phyloP scores from a whole-genome alignment of 2,888 invertebrate genomes.

The Stenichneumon culpator region DNA sequence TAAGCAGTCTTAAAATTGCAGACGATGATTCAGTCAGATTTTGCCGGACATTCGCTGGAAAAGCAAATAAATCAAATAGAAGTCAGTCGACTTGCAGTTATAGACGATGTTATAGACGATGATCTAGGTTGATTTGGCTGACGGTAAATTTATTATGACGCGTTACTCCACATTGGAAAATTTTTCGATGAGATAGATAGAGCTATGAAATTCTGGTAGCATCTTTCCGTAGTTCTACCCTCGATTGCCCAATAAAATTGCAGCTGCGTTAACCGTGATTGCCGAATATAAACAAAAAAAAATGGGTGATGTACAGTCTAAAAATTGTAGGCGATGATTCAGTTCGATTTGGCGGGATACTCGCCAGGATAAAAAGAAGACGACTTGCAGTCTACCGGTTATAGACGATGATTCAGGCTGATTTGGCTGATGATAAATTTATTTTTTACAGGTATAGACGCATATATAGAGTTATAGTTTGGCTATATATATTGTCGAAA shows the following conservation, averaged over 20 bases:
- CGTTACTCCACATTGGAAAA: constrained; percentile 7
- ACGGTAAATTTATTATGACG: constrained; percentile 39
- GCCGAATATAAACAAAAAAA: not conserved
- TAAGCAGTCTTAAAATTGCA: no score
- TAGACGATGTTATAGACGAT: constrained; percentile 31
- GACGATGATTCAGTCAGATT: no score
- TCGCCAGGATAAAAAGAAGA: constrained; percentile 37
- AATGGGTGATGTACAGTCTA: not conserved
- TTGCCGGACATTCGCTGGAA: no score
- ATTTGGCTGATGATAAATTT: constrained; percentile 44
- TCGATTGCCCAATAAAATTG: not conserved
- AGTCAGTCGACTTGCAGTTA: not conserved
- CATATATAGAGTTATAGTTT: not conserved
- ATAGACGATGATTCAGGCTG: constrained; percentile 51
- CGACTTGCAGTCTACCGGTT: constrained; percentile 1
- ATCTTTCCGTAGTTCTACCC: constrained; percentile 31
- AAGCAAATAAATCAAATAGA: constrained; percentile 18
- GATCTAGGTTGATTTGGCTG: constrained; percentile 46
- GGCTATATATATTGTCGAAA: not conserved
- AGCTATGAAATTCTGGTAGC: constrained; percentile 77
- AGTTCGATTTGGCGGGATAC: constrained; percentile 13
- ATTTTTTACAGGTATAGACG: constrained; percentile 6
- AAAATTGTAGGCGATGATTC: constrained; percentile 8
- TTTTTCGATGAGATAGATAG: constrained; percentile 14
- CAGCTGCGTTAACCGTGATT: constrained; percentile 1